Percentiles rank a stretch among this genome's conserved stretches.
These are phyloP conservation scores for Lithophane semibrunnea DNA, from an alignment of 2,888 invertebrate species.

Conservation along the genomic window DNA sequence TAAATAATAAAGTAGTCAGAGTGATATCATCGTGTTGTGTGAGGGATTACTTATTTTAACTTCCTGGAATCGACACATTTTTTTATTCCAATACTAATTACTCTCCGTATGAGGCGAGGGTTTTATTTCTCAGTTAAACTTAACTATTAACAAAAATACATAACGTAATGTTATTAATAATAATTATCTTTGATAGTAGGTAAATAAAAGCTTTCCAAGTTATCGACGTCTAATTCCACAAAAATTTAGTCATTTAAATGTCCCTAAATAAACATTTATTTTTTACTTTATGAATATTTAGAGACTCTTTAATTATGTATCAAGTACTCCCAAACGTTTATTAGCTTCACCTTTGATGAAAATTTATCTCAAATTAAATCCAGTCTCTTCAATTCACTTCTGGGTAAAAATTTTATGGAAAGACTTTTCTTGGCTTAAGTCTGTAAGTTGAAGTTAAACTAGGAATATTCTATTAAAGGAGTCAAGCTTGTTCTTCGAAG, in stretches of 20 bases:
- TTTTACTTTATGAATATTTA: slow-evolving; percentile 27
- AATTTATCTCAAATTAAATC: slow-evolving; percentile 35
- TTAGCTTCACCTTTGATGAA: slow-evolving; percentile 45
- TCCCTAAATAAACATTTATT: not conserved
- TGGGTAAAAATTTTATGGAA: slow-evolving; percentile 21
- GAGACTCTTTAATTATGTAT: slow-evolving; percentile 33
- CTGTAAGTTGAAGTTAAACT: slow-evolving; percentile 58
- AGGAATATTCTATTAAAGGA: slow-evolving; percentile 64
- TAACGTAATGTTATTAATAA: not conserved
- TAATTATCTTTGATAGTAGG: not conserved
- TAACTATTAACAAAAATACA: not conserved
- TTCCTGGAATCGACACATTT: not conserved
- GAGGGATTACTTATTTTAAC: not conserved
- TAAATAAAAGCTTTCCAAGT: not conserved
- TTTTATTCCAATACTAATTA: not conserved
- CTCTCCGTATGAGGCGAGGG: not conserved
- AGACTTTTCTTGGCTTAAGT: slow-evolving; percentile 48
- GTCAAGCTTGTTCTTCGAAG: slow-evolving; percentile 56
- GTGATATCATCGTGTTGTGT: not conserved
- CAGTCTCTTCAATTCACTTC: slow-evolving; percentile 28
- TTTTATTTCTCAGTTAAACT: not conserved
- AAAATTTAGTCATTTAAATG: not conserved
- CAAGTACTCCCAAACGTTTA: slow-evolving; percentile 41
- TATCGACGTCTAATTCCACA: not conserved
- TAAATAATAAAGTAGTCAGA: not conserved